Evolutionary conservation across 2,797 vertebrate genomes (phyloP), one percentile per base, ranked within the genome.

Genomic region (Lateolabrax maculatus): DNA sequence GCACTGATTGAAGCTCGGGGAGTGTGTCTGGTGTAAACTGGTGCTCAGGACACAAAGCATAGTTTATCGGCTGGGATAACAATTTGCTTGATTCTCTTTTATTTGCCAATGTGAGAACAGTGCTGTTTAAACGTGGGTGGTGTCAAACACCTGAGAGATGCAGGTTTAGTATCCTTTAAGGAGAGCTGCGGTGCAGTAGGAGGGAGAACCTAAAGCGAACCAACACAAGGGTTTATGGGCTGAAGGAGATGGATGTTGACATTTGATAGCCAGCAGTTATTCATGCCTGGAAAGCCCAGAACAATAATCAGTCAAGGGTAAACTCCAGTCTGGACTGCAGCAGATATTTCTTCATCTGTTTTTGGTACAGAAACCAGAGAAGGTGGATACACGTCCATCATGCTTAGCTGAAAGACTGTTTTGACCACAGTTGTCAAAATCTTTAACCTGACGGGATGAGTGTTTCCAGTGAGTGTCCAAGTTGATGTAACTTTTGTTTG

Each of bases 171-270:
- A 12, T 46, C 51, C 4, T 77, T 71, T 60, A 2, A 62, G 29
- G 41, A 36, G 55, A 41, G n/a, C 51, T 66, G 44, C 25, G 55
- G 55, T 44, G 37, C 15, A 53, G 15, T 9, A 29, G 37, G 23
- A 55, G 51, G 34, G 27, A 29, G 78, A 62, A 57, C 6, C 21
- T n/a, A 65, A 70, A 25, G 34, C 0, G 1, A 60, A 73, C 15
- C 60, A 60, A 55, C 21, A 23, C 44, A 7, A 46, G 51, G 48
- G 62, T 80, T 83, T 64, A 80, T 41, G 49, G 18, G 74, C 74
- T 71, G 57, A 66, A 69, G 60, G 55, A 75, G 84, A 89, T 83
- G 79, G n/a, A 85, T 83, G 86, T 67, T 89, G 87, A 87, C 76
- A 73, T 89, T 81, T 90, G 72, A 88, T 81, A 83, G 66, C 79